Conservation (phyloP, 2,888 invertebrate species). For the Iphiclides podalirius region DNA sequence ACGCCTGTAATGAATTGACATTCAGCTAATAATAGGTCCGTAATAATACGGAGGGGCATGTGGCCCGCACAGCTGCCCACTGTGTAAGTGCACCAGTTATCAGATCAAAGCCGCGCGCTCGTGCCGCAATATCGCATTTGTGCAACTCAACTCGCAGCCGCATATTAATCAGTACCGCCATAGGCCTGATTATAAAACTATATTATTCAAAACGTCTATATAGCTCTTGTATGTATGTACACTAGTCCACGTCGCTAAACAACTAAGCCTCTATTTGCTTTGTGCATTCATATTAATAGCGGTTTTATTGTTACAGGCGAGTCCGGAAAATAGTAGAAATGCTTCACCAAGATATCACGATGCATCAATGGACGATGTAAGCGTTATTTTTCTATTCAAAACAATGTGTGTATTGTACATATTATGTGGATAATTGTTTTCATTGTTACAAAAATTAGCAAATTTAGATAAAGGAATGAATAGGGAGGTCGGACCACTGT, state of each 20-base stretch:
- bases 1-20: slow-evolving; percentile 12
- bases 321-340: slow-evolving; percentile 76
- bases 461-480: too few species aligned
- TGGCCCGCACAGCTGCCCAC: slow-evolving; percentile 18
- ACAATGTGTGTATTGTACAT: too few species aligned
- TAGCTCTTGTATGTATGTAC: slow-evolving; percentile 4
- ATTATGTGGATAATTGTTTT: background rate
- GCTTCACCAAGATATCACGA: slow-evolving; percentile 73
- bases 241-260: background rate
- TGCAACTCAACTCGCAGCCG: slow-evolving; percentile 11
- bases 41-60: slow-evolving; percentile 18
- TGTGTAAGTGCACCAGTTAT: slow-evolving; percentile 18
- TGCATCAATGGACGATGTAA: slow-evolving; percentile 75
- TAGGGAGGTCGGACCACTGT: too few species aligned
- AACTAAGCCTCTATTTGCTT: slow-evolving; percentile 5
- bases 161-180: slow-evolving; percentile 12
- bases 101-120: slow-evolving; percentile 21
- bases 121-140: slow-evolving; percentile 18
- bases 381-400: slow-evolving; percentile 33
- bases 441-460: background rate
- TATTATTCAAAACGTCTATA: slow-evolving; percentile 12
- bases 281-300: background rate
- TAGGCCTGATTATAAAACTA: slow-evolving; percentile 2
- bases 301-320: slow-evolving; percentile 65
- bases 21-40: slow-evolving; percentile 17